Evolutionary conservation across 2,888 invertebrate genomes (phyloP), one percentile per base, ranked within the genome.

Genomic region (Zele albiditarsus): DNA sequence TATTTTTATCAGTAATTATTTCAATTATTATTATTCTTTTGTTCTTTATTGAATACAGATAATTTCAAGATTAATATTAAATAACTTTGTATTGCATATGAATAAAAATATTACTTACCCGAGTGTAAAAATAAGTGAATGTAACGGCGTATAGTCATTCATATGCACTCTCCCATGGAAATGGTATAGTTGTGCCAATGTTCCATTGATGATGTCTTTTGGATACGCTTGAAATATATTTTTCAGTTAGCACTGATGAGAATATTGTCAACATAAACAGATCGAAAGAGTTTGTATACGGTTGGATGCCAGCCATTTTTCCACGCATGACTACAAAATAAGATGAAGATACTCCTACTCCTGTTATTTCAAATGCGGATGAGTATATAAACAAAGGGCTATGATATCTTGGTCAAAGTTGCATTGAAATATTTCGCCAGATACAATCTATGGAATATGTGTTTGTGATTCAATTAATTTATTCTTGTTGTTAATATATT

Each of bases 281-380:
- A 67, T 27, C 25, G 27, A n/a, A n/a, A n/a, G 28, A 57, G 33
- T 69, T 31, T 25, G 12, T n/a, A 12, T 42, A 53, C 53, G n/a
- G 53, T 53, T 53, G 23, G 23, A n/a, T 23, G 53, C n/a, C 53
- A 53, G 49, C 81, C 83, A 82, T 83, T 83, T 84, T 85, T 88
- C 88, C 86, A 88, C 87, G 89, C 88, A 84, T 86, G 86, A 85
- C 84, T 87, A 84, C 85, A 84, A 80, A 83, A 82, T 84, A 84
- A 83, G 84, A 88, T 85, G 85, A 84, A 81, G 6, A 16, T 53
- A 82, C 84, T 86, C 85, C 84, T 85, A 83, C 81, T 84, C 83
- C 68, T 78, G 79, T 82, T 81, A 66, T 79, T 74, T 75, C 70
- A 58, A 76, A 81, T 82, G 78, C 79, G 78, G 80, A 79, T 62